Evolutionary conservation across 2,888 invertebrate genomes (phyloP).

Genomic region (Sinotaia quadrata): DNA sequence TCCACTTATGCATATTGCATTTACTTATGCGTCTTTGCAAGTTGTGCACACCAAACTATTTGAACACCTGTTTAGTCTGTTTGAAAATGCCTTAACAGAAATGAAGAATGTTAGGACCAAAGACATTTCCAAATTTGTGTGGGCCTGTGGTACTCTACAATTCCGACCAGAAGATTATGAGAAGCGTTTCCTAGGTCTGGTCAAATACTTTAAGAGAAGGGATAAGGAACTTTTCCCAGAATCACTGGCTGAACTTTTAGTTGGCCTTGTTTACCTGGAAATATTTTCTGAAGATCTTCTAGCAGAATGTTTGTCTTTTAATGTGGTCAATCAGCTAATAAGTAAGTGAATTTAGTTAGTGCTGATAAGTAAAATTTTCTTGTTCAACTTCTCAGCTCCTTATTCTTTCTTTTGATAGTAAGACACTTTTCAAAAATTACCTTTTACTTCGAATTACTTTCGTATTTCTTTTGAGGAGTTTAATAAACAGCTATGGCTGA

Average conservation of each 20-base stretch:
- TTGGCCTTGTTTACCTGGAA: slow-evolving; percentile 26
- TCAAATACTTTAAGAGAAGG: slow-evolving; percentile 5
- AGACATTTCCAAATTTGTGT: slow-evolving; percentile 34
- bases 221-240: slow-evolving; percentile 22
- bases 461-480: no score
- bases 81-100: neutral
- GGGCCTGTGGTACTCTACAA: slow-evolving; percentile 34
- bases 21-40: slow-evolving; percentile 25
- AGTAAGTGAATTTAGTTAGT: no score
- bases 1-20: slow-evolving; percentile 35
- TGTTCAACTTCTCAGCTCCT: no score
- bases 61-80: slow-evolving; percentile 7
- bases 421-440: no score
- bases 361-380: no score
- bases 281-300: slow-evolving; percentile 21
- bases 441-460: no score
- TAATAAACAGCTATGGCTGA: no score
- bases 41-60: slow-evolving; percentile 25
- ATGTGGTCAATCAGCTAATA: slow-evolving; percentile 10
- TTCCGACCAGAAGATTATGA: slow-evolving; percentile 13
- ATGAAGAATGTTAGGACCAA: slow-evolving; percentile 24
- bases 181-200: neutral
- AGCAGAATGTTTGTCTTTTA: slow-evolving; percentile 5
- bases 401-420: no score
- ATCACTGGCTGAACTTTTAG: slow-evolving; percentile 27